Base-by-base conservation (phyloP, 2,888 invertebrate species). In the Xestoiulus laeticollis region DNA sequence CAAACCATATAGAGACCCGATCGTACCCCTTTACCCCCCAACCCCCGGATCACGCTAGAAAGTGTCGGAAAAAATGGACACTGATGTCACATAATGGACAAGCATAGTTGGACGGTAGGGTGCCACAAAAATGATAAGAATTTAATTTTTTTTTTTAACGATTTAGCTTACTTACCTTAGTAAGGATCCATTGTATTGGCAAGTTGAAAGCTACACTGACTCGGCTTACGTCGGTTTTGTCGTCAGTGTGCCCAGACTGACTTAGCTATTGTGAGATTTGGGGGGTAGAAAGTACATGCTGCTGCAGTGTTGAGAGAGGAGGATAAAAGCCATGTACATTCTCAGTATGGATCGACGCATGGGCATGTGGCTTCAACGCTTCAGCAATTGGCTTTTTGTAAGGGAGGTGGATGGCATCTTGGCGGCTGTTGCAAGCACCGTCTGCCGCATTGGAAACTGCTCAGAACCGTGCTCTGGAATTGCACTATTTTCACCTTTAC, bases 211-310 rank as follows among this genome's bases (percentile, higher is more conserved):
- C 68, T 68, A 68, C 68, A 68, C 68, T 68, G 68, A 68, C 26
- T 68, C 68, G 22, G 26, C 68, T 68, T 68, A 68, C 68, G 68
- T 68, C 68, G 22, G 4, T 68, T 68, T 68, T 68, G 68, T 26
- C n/a, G 26, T 10, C 68, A 26, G 68, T 0, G 53, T 26, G 26
- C 68, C 26, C 68, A 12, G 26, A 68, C 68, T 68, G 68, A 68
- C 68, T 68, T 68, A 26, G 68, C 68, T 68, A 68, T 68, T 68
- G 68, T 68, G 68, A 10, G 68, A 10, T 68, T 68, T 68, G 68
- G 68, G 53, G 68, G 68, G 68, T 68, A 68, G 68, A 68, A 68
- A 68, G 68, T 8, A 68, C n/a, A n/a, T n/a, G n/a, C n/a, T 8
- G 26, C 68, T 59, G 59, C n/a, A 0, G 4, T 14, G 0, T 14